A percentile compares a stretch with the other conserved stretches of the same genome.
These are phyloP conservation scores for Zygothrica quintamaculata DNA, from an alignment of 2,888 invertebrate genomes.

Conservation along the genomic window DNA sequence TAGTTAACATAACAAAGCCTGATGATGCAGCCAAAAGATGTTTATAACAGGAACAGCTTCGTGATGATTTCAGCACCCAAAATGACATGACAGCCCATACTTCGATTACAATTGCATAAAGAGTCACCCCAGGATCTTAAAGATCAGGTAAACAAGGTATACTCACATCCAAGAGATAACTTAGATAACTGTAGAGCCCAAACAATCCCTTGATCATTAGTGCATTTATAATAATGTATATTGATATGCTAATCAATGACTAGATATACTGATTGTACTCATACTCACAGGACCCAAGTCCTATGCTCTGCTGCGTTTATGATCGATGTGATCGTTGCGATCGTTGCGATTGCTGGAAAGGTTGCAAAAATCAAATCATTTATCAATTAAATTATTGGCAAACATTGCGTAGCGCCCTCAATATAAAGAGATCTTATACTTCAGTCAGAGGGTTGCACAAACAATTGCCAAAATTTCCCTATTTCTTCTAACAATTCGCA, in stretches of 20 bases:
- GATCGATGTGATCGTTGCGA: conserved; percentile 63
- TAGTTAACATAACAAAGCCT: conserved; percentile 77
- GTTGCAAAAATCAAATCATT: conserved; percentile 74
- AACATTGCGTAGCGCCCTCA: conserved; percentile 74
- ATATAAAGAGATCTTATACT: conserved; percentile 34
- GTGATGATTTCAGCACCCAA: conserved; percentile 79
- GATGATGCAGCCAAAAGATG: conserved; percentile 62
- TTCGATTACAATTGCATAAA: conserved; percentile 10
- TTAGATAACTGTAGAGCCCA: conserved; percentile 40
- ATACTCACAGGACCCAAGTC: conserved; percentile 9
- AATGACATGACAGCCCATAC: conserved; percentile 49
- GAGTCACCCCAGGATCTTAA: conserved; percentile 51
- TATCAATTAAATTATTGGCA: conserved; percentile 81
- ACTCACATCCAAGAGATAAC: conserved; percentile 26
- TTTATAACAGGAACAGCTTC: conserved; percentile 39
- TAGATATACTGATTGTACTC: conserved; percentile 29
- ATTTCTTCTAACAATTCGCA: conserved; percentile 36
- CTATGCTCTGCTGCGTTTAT: conserved; percentile 49
- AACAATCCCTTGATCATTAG: conserved; percentile 79
- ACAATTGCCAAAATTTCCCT: conserved; percentile 44
- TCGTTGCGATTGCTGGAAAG: too few species aligned
- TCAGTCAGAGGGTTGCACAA: conserved; percentile 52
- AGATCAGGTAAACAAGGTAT: conserved; percentile 47
- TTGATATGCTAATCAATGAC: conserved; percentile 78
- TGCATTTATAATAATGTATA: conserved; percentile 63